Percentiles rank a stretch among this genome's conserved stretches.
phyloP scores from a whole-genome alignment of 2,797 vertebrate genomes.

The Parambassis ranga region DNA sequence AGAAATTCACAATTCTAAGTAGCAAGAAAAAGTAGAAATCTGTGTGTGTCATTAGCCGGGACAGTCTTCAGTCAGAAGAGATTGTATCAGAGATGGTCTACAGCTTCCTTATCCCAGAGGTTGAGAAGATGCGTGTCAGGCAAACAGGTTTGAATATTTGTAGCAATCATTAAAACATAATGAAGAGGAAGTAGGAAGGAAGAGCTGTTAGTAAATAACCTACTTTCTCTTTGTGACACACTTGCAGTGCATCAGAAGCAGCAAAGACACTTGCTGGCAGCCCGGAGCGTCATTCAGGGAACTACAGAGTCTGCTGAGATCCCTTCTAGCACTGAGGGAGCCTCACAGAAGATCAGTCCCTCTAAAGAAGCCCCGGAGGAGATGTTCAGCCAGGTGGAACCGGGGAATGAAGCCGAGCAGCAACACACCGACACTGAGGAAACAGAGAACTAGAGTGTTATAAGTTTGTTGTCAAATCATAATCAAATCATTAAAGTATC shows the following conservation, averaged over 20 bases:
- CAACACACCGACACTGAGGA: background rate
- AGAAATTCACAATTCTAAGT: background rate
- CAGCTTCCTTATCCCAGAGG: constrained; percentile 92
- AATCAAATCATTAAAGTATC: too few species aligned
- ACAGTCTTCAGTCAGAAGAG: constrained; percentile 87
- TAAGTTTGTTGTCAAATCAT: too few species aligned
- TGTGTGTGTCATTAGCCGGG: constrained; percentile 72
- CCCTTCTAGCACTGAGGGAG: background rate
- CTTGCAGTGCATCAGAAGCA: constrained; percentile 86
- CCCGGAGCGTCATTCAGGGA: constrained; percentile 81
- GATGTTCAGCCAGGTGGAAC: constrained; percentile 21
- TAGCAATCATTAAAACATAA: background rate
- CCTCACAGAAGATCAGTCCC: constrained; percentile 6
- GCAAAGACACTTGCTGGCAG: constrained; percentile 85
- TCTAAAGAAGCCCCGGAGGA: constrained; percentile 31
- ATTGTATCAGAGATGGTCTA: constrained; percentile 93
- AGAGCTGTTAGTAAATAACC: too few species aligned
- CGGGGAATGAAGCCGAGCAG: background rate
- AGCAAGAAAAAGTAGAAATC: background rate
- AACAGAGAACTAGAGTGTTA: background rate
- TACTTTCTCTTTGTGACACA: background rate
- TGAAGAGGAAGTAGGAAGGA: too few species aligned
- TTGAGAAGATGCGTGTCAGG: constrained; percentile 82
- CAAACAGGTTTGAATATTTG: constrained; percentile 82
- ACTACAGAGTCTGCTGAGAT: constrained; percentile 29